Conservation (phyloP, 1,140 invertebrate genomes). For the Elymnias hypermnestra region DNA sequence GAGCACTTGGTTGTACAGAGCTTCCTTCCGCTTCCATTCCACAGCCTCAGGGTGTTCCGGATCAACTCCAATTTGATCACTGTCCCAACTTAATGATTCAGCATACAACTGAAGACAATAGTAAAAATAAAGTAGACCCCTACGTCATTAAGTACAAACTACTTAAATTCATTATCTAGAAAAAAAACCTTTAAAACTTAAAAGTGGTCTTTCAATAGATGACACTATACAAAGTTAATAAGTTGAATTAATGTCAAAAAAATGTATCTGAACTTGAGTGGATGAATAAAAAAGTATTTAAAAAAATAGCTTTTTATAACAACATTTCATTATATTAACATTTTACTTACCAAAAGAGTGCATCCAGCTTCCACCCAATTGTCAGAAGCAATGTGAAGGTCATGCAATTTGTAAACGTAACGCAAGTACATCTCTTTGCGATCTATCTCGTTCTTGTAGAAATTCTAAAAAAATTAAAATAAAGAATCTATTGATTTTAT, state of each 20-base stretch:
- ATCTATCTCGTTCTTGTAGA: slow-evolving; percentile 97
- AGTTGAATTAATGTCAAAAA: no score
- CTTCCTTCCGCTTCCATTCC: slow-evolving; percentile 96
- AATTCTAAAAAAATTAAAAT: slow-evolving; percentile 93
- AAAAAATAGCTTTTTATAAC: no score
- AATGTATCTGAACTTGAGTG: no score
- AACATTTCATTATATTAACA: no score
- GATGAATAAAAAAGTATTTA: no score
- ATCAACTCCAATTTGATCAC: slow-evolving; percentile 79
- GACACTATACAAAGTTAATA: no score
- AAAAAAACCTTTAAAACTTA: no score
- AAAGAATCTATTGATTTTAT: no score
- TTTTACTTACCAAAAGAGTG: slow-evolving; percentile 86
- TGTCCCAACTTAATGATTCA: slow-evolving; percentile 92
- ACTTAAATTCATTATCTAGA: no score
- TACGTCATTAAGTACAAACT: no score
- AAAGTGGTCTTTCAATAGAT: no score
- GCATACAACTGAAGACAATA: slow-evolving; percentile 85
- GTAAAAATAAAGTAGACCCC: not conserved
- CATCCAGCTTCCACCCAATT: slow-evolving; percentile 98
- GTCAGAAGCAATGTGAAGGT: slow-evolving; percentile 93
- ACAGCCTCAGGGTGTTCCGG: slow-evolving; percentile 82
- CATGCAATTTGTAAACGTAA: slow-evolving; percentile 97
- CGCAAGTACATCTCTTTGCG: slow-evolving; percentile 97
- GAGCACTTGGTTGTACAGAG: slow-evolving; percentile 92